Evolutionary conservation across 2,113 vertebrate species (phyloP).

Genomic region (Pluvianellus socialis): DNA sequence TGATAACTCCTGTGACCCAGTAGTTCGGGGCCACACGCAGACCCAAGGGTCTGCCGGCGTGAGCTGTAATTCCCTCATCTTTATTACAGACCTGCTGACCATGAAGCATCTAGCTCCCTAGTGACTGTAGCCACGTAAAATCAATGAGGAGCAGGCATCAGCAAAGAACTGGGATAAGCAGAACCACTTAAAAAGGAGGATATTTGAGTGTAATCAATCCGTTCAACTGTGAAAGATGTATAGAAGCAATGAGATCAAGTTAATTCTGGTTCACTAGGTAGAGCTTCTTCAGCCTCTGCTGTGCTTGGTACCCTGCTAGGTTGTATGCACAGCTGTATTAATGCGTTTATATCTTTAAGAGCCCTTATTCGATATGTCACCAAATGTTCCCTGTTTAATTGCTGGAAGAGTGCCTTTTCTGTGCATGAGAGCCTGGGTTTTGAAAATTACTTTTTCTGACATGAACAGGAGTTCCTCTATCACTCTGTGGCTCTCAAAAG

Average conservation of each 20-base stretch:
- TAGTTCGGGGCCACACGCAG: not conserved
- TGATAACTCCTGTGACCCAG: not conserved
- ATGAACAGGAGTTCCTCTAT: accelerated
- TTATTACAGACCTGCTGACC: not conserved
- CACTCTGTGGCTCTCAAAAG: not conserved
- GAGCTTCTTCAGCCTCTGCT: not conserved
- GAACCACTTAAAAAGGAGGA: not conserved
- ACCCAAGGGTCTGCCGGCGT: not conserved
- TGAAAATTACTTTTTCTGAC: not conserved
- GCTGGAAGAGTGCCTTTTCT: not conserved
- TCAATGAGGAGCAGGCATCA: not conserved
- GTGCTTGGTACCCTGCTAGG: not conserved
- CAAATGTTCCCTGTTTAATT: not conserved
- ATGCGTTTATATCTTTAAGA: not conserved
- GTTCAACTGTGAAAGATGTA: not conserved
- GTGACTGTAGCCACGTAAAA: not conserved
- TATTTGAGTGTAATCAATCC: not conserved
- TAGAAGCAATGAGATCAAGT: not conserved
- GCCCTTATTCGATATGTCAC: not conserved
- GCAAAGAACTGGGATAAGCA: not conserved
- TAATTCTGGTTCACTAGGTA: not conserved
- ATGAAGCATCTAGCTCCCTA: not conserved
- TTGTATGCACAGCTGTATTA: not conserved
- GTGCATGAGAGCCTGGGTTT: not conserved
- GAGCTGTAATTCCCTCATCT: not conserved